Evolutionary conservation across 2,888 invertebrate species (phyloP).

Genomic region (Spialia ferax): DNA sequence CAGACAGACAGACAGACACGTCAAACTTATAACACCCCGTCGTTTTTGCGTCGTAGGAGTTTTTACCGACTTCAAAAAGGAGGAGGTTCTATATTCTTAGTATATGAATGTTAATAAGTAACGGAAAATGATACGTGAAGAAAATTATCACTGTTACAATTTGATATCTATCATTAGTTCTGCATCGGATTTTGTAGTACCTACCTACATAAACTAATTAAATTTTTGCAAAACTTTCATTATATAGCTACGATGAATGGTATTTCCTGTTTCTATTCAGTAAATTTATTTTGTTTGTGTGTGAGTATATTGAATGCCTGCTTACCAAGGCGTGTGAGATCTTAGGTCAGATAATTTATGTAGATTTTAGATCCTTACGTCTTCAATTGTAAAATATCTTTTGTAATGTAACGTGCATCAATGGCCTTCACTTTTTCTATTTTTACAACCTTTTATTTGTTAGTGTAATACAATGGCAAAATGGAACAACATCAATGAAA

Average conservation of each 20-base stretch:
- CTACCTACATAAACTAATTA: too few relatives aligned
- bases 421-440: conserved; percentile 66
- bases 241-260: background rate
- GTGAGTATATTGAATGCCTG: background rate
- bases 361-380: conserved; percentile 58
- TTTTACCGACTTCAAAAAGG: too few relatives aligned
- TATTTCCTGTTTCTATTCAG: conserved; percentile 31
- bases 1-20: too few relatives aligned
- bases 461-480: conserved; percentile 13
- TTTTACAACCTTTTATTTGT: conserved; percentile 39
- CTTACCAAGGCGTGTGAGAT: conserved; percentile 5
- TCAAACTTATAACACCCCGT: too few relatives aligned
- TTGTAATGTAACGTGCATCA: conserved; percentile 60
- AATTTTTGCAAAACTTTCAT: background rate
- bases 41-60: too few relatives aligned
- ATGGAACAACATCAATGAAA: conserved; percentile 16
- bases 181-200: too few relatives aligned
- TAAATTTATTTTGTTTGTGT: background rate
- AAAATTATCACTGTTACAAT: too few relatives aligned
- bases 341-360: conserved; percentile 53
- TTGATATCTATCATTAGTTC: too few relatives aligned
- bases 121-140: too few relatives aligned
- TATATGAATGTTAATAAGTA: too few relatives aligned
- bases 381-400: conserved; percentile 52
- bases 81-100: too few relatives aligned